Conservation (phyloP, 2,113 vertebrate species). For the Megaceryle maxima region DNA sequence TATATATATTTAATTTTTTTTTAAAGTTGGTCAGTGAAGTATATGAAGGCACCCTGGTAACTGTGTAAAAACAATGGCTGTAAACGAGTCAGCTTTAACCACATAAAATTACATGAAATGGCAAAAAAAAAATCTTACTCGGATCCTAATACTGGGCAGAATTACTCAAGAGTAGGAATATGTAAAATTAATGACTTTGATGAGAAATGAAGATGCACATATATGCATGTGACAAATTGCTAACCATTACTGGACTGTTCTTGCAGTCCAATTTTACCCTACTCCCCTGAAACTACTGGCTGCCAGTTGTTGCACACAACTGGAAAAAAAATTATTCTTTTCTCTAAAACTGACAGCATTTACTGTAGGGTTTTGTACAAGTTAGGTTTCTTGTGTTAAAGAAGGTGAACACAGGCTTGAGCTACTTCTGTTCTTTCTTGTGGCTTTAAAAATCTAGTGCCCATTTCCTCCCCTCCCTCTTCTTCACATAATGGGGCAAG, state of each 20-base stretch:
- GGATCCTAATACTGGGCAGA: not conserved
- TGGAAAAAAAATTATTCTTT: not conserved
- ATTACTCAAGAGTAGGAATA: not conserved
- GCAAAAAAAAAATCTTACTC: not conserved
- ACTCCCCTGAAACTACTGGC: not conserved
- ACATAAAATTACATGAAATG: not conserved
- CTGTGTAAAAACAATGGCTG: not conserved
- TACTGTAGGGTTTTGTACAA: not conserved
- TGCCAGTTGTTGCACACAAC: not conserved
- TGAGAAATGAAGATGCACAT: not conserved
- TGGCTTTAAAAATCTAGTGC: not conserved
- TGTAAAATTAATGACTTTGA: not conserved
- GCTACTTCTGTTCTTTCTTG: not conserved
- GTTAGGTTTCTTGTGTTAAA: not conserved
- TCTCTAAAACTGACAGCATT: not conserved
- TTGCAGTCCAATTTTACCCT: not conserved
- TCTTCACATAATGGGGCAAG: not conserved
- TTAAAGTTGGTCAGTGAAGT: not conserved
- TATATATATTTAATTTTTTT: not conserved
- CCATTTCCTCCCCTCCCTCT: accelerated
- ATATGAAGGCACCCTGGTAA: not conserved
- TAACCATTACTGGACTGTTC: not conserved
- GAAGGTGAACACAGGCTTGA: accelerated
- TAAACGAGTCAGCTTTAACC: not conserved
- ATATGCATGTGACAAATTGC: not conserved